Base-by-base conservation (phyloP, 2,797 vertebrate genomes). In the Orientallactaga sibirica region DNA sequence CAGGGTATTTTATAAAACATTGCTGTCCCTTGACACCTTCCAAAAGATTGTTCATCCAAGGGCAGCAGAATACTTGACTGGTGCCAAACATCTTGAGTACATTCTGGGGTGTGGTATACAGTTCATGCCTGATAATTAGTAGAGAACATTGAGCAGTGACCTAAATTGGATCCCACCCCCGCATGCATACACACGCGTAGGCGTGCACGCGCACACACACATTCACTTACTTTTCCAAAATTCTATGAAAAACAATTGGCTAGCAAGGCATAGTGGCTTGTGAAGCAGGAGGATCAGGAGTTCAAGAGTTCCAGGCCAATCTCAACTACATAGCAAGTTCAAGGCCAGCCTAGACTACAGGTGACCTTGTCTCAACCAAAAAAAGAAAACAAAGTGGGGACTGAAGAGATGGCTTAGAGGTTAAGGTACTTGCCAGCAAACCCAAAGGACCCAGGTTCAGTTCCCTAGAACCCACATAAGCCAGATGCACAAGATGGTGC, bases 1-100 rank as follows among this genome's bases (percentile, higher is more conserved):
- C 18, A 86, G 67, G 71, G 62, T 74, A 48, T 84, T 75, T 93
- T 67, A 80, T 71, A 93, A 91, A 93, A 55, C 10, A 25, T 41
- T 16, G 64, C 68, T 64, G 1, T 67, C 33, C 91, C 80, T 79
- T 58, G 61, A 48, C 22, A 52, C 66, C 89, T 96, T 95, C 92
- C 27, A 85, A 70, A 62, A 88, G 79, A 73, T 43, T n/a, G 5
- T 86, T 96, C 80, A 74, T 71, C 82, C 76, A 81, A 75, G 82
- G 37, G 85, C 68, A 79, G 48, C 66, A 77, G 88, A 93, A 92
- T 79, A 67, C 48, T 86, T 37, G 27, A 41, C 75, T 58, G 19
- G 55, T 91, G 94, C 94, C 94, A 96, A 86, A 94, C 75, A 96
- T 94, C 89, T 95, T 94, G 87, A 94, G 80, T 62, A 84, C 79